Conservation (phyloP, 2,113 vertebrate species). For the Passer montanus region DNA sequence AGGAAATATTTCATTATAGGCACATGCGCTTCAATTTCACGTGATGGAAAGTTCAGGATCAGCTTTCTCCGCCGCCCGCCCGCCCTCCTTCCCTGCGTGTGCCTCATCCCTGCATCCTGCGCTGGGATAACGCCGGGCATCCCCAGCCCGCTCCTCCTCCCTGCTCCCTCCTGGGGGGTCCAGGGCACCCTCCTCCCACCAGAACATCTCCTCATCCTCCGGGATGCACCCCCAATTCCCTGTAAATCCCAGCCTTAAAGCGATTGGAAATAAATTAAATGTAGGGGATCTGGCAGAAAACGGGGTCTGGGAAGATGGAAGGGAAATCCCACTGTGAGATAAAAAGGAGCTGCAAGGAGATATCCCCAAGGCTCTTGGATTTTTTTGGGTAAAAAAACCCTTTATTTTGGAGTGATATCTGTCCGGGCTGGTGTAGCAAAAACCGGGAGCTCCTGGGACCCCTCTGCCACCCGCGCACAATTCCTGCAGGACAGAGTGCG, state of each 20-base stretch:
- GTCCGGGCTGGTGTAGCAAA: not conserved
- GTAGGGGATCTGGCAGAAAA: not conserved
- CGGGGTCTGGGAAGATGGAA: not conserved
- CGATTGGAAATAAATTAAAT: not conserved
- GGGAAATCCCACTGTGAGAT: not conserved
- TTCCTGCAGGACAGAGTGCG: fast-evolving
- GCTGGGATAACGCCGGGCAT: fast-evolving
- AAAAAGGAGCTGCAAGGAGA: not conserved
- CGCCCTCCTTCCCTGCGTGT: not conserved
- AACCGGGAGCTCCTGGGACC: fast-evolving
- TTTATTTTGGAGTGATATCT: not conserved
- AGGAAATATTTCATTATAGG: conserved; percentile 84
- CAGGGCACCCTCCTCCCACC: fast-evolving
- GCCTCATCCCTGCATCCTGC: not conserved
- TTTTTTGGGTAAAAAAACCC: fast-evolving
- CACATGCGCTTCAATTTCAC: conserved; percentile 78
- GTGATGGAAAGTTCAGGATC: conserved; percentile 73
- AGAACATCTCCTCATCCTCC: fast-evolving
- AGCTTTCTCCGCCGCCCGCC: not conserved
- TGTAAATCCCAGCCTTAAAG: fast-evolving
- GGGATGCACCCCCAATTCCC: not conserved
- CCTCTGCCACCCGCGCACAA: fast-evolving
- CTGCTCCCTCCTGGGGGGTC: fast-evolving
- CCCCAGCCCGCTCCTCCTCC: not conserved
- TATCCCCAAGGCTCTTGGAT: fast-evolving